Conservation (phyloP, 1,140 invertebrate genomes). For the Eueides isabella region DNA sequence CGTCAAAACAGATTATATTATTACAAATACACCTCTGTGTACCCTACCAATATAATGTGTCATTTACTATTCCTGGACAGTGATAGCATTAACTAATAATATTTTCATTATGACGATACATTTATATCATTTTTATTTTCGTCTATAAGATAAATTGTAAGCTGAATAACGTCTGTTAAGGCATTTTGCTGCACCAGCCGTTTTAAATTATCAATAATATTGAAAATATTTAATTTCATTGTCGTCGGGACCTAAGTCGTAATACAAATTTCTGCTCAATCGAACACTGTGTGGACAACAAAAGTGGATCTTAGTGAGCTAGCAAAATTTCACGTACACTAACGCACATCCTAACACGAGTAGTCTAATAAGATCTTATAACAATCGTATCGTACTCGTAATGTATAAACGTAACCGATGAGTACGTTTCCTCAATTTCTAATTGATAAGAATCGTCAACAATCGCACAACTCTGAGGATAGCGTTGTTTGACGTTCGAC, state of each 20-base stretch:
- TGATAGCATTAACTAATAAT: background rate
- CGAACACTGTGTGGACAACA: too few relatives aligned
- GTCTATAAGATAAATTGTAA: background rate
- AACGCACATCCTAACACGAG: too few relatives aligned
- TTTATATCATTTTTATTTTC: background rate
- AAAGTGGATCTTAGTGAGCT: too few relatives aligned
- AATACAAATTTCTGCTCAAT: too few relatives aligned
- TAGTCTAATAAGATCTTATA: background rate
- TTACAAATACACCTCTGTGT: background rate
- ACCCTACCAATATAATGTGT: background rate
- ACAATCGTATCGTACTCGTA: background rate
- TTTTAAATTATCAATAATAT: too few relatives aligned
- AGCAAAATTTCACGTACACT: too few relatives aligned
- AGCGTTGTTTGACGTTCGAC: slow-evolving; percentile 24
- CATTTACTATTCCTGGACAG: slow-evolving; percentile 1
- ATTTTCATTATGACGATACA: background rate
- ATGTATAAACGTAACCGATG: background rate
- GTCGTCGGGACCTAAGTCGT: too few relatives aligned
- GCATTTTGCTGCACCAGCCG: too few relatives aligned
- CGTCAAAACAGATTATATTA: background rate
- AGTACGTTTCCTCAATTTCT: slow-evolving; percentile 33
- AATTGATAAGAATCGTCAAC: slow-evolving; percentile 34
- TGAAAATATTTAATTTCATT: too few relatives aligned
- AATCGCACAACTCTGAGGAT: slow-evolving; percentile 29
- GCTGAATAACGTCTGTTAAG: too few relatives aligned